Percentiles rank a stretch among this genome's conserved stretches.
Evolutionary conservation across 2,113 vertebrate species (phyloP).

Genomic region (Sturnira hondurensis): DNA sequence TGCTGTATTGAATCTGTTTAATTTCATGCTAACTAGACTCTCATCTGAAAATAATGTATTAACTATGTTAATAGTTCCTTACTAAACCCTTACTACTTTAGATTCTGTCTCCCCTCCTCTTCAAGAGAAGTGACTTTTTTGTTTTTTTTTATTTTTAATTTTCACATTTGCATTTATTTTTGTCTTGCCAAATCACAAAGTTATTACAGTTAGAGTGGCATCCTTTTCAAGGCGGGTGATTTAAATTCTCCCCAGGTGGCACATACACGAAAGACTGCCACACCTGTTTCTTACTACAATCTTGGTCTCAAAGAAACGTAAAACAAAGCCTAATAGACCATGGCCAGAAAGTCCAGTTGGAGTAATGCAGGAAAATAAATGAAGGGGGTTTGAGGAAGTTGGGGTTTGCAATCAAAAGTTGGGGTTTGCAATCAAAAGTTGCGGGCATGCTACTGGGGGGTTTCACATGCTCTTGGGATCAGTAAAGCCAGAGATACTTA

Average conservation of each 20-base stretch:
- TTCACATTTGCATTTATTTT: background rate
- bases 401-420: no score
- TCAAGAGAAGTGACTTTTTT: background rate
- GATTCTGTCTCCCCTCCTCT: background rate
- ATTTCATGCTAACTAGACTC: background rate
- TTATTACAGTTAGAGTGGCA: background rate
- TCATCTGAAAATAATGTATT: background rate
- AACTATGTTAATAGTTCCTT: background rate
- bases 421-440: no score
- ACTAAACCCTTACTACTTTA: background rate
- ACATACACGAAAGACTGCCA: background rate
- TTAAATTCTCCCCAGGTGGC: slow-evolving; percentile 10
- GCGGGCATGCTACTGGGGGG: background rate
- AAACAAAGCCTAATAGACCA: background rate
- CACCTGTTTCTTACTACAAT: background rate
- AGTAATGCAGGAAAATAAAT: background rate
- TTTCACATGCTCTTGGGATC: background rate
- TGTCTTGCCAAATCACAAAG: background rate
- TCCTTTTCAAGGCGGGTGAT: background rate
- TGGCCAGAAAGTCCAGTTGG: background rate
- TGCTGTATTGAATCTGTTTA: background rate
- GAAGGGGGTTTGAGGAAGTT: background rate
- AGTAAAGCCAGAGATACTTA: background rate
- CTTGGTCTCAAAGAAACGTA: background rate
- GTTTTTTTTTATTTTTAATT: background rate